These are phyloP conservation scores for Petrocephalus microphthalmus DNA, from an alignment of 2,113 vertebrate genomes.

Conservation along the genomic window DNA sequence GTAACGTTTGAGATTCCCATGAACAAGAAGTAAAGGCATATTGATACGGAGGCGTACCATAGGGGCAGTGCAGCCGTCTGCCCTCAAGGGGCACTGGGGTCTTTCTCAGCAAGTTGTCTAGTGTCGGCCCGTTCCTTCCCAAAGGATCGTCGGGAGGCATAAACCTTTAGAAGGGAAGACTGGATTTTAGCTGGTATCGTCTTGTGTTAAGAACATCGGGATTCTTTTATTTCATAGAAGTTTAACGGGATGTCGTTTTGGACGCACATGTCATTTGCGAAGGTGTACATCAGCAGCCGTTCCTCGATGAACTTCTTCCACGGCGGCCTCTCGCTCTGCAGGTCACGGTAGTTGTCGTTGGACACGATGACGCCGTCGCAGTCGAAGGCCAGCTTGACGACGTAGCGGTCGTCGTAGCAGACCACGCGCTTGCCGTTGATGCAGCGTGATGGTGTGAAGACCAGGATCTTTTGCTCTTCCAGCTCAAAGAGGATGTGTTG, in stretches of 20 bases:
- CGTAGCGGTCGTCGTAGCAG: conserved; percentile 84
- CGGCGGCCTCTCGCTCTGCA: conserved; percentile 77
- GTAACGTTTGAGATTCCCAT: neutral
- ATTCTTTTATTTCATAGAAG: neutral
- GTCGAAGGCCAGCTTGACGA: conserved; percentile 76
- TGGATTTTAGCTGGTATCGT: neutral
- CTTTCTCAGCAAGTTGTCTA: conserved; percentile 74
- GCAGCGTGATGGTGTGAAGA: conserved; percentile 78
- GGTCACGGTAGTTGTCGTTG: conserved; percentile 85
- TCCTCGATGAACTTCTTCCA: conserved; percentile 92
- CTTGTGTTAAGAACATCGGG: neutral
- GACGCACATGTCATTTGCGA: conserved; percentile 78
- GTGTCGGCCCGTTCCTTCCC: conserved; percentile 75
- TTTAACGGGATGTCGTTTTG: neutral
- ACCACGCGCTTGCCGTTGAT: conserved; percentile 79
- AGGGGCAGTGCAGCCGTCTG: conserved; percentile 75
- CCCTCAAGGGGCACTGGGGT: conserved; percentile 60
- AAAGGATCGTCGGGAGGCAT: conserved; percentile 90
- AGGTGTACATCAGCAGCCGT: conserved; percentile 84
- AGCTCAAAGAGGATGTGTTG: conserved; percentile 75
- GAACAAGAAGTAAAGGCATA: neutral
- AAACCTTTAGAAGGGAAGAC: conserved; percentile 60
- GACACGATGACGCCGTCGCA: conserved; percentile 79
- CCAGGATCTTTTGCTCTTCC: conserved; percentile 70
- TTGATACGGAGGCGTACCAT: conserved; percentile 58